Evolutionary conservation across 2,888 invertebrate genomes (phyloP), one percentile per base, ranked within the genome.

Genomic region (Suillia variegata): DNA sequence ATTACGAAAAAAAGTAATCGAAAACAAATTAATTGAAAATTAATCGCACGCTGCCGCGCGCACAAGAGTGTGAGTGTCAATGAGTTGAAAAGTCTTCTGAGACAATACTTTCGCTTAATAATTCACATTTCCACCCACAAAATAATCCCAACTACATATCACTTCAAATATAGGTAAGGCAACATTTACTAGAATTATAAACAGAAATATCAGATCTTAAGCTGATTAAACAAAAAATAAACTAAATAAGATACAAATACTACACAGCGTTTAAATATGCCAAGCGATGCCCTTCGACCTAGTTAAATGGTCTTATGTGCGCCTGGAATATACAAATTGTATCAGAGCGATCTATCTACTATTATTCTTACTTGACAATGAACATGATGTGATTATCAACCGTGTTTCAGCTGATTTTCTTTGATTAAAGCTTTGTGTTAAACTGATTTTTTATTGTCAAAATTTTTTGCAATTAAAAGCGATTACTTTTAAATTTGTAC

Each of bases 381-480:
- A 70, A 74, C 64, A 74, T 80, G 80, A 80, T 80, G 77, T 65
- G 69, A 73, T 71, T 69, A 74, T 83, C 82, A 83, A 82, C 87
- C 86, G 85, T 86, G 85, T 86, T 85, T 86, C 85, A 86, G 83
- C 85, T 85, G 87, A 87, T 83, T 82, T 82, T 75, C 75, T 71
- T 81, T 86, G 86, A 85, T 80, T 86, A 84, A 72, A 81, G 75
- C 70, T 81, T 82, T 58, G 70, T 69, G 73, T 74, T 78, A 73
- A n/a, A 70, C 80, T 80, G 79, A 79, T 71, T 69, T 63, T 73
- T 74, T 66, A 69, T 71, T 74, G 73, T 70, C 68, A 63, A 65
- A 62, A 60, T 59, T 18, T 12, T 24, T n/a, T 45, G 17, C 45
- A 38, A 38, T 8, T 38, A 24, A 22, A 21, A 15, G 8, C 10